phyloP scores from a whole-genome alignment of 2,797 vertebrate genomes.

The Phoebastria nigripes region DNA sequence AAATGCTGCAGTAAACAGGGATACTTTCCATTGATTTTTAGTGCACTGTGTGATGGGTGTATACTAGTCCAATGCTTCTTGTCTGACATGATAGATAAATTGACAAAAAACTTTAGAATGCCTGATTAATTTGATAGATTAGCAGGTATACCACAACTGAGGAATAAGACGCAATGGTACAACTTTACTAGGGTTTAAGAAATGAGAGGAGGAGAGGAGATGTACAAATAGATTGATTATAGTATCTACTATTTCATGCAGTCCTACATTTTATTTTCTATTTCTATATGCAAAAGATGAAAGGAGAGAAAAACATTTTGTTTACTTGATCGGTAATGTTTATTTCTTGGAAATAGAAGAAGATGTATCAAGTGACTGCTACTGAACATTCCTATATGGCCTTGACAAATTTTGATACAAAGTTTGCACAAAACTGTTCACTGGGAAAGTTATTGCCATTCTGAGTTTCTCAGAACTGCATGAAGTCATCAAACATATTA shows the following conservation, averaged over 20 bases:
- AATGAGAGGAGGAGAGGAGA: neutral
- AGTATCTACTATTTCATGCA: neutral
- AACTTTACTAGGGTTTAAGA: neutral
- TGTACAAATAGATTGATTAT: neutral
- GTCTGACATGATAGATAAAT: slow-evolving; percentile 26
- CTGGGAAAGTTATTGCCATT: neutral
- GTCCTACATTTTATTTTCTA: neutral
- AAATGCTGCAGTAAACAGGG: slow-evolving; percentile 36
- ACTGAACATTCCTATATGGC: neutral
- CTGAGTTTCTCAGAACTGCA: neutral
- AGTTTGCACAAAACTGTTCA: neutral
- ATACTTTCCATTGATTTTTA: slow-evolving; percentile 42
- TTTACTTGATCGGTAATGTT: neutral
- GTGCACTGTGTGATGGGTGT: neutral
- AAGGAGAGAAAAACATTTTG: slow-evolving; percentile 1
- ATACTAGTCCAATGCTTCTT: slow-evolving; percentile 22
- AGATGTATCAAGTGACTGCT: neutral
- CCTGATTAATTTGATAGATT: slow-evolving; percentile 52
- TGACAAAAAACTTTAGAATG: neutral
- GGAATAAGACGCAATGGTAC: neutral
- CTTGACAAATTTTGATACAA: neutral
- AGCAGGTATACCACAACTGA: neutral
- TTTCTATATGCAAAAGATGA: neutral
- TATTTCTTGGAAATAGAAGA: neutral
- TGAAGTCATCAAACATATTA: neutral